These are phyloP conservation scores for Xyrichtys novacula DNA, from an alignment of 2,797 vertebrate species.

Conservation along the genomic window DNA sequence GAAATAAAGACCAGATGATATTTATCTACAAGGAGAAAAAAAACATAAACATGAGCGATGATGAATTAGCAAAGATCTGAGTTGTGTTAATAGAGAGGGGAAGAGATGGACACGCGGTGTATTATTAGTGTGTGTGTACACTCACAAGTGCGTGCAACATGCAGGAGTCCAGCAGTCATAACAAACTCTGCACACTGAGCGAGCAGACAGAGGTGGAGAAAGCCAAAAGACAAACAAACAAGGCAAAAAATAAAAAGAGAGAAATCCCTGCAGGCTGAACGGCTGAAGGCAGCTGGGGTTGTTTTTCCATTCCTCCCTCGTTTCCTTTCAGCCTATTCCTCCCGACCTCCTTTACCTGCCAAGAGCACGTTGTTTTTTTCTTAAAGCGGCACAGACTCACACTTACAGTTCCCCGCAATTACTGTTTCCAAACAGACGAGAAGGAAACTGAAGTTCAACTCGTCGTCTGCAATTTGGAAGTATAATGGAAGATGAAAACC, in stretches of 20 bases:
- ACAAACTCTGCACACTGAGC: conserved; percentile 35
- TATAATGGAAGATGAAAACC: background rate
- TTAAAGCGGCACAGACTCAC: conserved; percentile 30
- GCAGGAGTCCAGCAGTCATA: conserved; percentile 54
- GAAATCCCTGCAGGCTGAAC: conserved; percentile 42
- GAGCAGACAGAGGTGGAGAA: conserved; percentile 22
- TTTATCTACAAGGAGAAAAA: background rate
- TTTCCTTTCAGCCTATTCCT: conserved; percentile 35
- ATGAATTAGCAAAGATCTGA: conserved; percentile 14
- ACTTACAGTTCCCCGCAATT: background rate
- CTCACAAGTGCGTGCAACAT: conserved; percentile 49
- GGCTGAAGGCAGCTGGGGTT: conserved; percentile 54
- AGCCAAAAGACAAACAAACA: background rate
- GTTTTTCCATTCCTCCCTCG: conserved; percentile 50
- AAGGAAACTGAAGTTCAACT: conserved; percentile 16
- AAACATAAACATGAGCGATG: background rate
- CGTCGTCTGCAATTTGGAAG: conserved; percentile 12
- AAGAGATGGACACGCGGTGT: conserved; percentile 1
- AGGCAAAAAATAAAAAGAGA: no score
- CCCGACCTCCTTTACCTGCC: conserved; percentile 46
- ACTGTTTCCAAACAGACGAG: conserved; percentile 3
- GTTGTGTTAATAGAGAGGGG: background rate
- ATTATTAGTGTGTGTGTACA: conserved; percentile 13
- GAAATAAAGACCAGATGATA: background rate
- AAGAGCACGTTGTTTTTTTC: conserved; percentile 18